These are phyloP conservation scores for Achlya flavicornis DNA, from an alignment of 2,888 invertebrate genomes.

Conservation along the genomic window DNA sequence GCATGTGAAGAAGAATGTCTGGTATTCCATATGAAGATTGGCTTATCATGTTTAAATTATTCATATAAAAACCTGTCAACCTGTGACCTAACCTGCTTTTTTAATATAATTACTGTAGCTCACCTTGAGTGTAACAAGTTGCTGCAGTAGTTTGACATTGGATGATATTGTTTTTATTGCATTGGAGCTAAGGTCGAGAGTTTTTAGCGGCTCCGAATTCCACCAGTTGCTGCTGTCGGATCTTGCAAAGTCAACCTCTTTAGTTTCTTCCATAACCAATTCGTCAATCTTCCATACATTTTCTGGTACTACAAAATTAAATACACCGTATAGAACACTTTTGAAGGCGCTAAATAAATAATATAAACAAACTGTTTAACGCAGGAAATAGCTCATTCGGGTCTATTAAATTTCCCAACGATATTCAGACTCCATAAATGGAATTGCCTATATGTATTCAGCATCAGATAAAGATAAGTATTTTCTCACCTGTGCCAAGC, in stretches of 20 bases:
- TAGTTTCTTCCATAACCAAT: slow-evolving; percentile 83
- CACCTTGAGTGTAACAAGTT: slow-evolving; percentile 89
- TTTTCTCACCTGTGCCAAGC: slow-evolving; percentile 86
- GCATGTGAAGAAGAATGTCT: too few relatives aligned
- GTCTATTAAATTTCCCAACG: background rate
- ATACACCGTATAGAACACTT: slow-evolving; percentile 11
- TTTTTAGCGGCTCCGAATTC: slow-evolving; percentile 90
- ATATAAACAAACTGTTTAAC: background rate
- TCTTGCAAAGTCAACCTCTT: slow-evolving; percentile 85
- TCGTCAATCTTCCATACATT: slow-evolving; percentile 90
- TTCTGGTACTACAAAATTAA: slow-evolving; percentile 85
- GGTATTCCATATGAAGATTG: background rate
- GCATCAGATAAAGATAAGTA: background rate
- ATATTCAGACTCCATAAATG: background rate
- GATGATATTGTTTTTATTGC: slow-evolving; percentile 85
- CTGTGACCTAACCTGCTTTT: background rate
- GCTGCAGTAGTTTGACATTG: slow-evolving; percentile 86
- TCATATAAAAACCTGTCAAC: background rate
- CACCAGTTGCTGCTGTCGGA: slow-evolving; percentile 89
- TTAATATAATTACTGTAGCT: slow-evolving; percentile 35
- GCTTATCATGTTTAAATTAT: background rate
- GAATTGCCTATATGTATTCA: background rate
- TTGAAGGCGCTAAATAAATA: background rate
- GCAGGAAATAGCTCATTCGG: background rate
- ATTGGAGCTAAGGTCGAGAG: slow-evolving; percentile 91